Percentiles rank a stretch among this genome's conserved stretches.
phyloP scores from a whole-genome alignment of 2,113 vertebrate species.

The Hydrochoerus hydrochaeris region DNA sequence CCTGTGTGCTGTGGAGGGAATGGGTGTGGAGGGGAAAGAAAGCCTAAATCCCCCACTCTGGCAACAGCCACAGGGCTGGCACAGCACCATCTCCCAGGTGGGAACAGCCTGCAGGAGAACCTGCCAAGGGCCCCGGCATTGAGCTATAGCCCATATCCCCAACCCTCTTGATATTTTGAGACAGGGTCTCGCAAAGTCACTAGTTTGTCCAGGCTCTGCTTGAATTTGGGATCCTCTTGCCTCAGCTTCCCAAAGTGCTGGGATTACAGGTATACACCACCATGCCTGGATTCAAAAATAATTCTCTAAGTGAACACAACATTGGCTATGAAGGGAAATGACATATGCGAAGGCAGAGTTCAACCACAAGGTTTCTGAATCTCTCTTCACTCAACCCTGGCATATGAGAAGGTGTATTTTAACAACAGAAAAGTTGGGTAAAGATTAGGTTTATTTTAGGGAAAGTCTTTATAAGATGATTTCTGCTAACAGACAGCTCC shows the following conservation, averaged over 20 bases:
- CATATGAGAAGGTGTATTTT: not conserved
- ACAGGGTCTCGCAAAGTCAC: not conserved
- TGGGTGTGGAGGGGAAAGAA: rapidly evolving
- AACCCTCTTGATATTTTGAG: not conserved
- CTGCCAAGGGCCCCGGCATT: not conserved
- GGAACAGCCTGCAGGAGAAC: not conserved
- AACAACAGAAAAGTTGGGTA: not conserved
- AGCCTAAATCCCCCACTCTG: not conserved
- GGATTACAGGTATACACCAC: not conserved
- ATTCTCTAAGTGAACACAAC: not conserved
- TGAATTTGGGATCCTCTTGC: not conserved
- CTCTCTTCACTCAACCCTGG: not conserved
- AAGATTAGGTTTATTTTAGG: not conserved
- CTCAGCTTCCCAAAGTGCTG: not conserved
- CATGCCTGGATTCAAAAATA: not conserved
- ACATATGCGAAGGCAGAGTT: not conserved
- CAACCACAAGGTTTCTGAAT: rapidly evolving
- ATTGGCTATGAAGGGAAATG: not conserved
- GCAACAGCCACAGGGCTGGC: not conserved
- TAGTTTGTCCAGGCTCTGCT: not conserved
- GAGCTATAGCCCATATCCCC: not conserved
- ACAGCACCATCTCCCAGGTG: too few species aligned
- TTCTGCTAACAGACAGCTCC: not conserved
- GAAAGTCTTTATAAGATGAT: not conserved
- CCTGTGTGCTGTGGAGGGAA: not conserved